Evolutionary conservation across 2,888 invertebrate genomes (phyloP).

Genomic region (Bombylius major): DNA sequence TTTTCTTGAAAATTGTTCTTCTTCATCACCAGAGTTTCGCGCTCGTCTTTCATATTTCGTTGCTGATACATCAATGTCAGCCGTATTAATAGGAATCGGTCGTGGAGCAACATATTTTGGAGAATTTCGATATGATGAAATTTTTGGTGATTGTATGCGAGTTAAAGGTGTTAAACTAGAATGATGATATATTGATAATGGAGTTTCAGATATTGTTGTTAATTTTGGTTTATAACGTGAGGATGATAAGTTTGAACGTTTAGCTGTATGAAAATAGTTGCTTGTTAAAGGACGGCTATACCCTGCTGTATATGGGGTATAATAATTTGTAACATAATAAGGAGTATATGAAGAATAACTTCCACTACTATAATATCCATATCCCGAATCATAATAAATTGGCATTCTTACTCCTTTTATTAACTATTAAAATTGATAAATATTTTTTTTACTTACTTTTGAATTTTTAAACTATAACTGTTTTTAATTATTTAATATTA

Average conservation of each 20-base stretch:
- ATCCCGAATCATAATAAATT: constrained; percentile 53
- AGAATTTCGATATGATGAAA: constrained; percentile 37
- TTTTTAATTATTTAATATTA: no score
- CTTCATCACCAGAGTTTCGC: not conserved
- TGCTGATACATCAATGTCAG: constrained; percentile 72
- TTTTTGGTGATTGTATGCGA: constrained; percentile 42
- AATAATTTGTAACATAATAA: constrained; percentile 41
- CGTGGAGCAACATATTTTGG: constrained; percentile 41
- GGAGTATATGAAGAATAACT: constrained; percentile 41
- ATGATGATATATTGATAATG: constrained; percentile 21
- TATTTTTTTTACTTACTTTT: no score
- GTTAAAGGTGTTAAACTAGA: constrained; percentile 34
- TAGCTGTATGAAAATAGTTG: constrained; percentile 25
- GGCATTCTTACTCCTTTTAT: constrained; percentile 41
- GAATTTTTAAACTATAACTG: no score
- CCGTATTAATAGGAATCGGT: constrained; percentile 67
- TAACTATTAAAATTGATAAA: no score
- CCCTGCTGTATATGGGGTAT: constrained; percentile 39
- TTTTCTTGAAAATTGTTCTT: constrained; percentile 17
- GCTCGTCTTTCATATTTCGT: constrained; percentile 39
- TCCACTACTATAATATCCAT: constrained; percentile 37
- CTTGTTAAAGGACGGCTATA: constrained; percentile 41
- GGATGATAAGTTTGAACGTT: constrained; percentile 25
- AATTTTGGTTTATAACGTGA: constrained; percentile 58
- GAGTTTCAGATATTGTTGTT: constrained; percentile 55